Conservation (phyloP, 2,113 vertebrate species). For the Athene noctua region DNA sequence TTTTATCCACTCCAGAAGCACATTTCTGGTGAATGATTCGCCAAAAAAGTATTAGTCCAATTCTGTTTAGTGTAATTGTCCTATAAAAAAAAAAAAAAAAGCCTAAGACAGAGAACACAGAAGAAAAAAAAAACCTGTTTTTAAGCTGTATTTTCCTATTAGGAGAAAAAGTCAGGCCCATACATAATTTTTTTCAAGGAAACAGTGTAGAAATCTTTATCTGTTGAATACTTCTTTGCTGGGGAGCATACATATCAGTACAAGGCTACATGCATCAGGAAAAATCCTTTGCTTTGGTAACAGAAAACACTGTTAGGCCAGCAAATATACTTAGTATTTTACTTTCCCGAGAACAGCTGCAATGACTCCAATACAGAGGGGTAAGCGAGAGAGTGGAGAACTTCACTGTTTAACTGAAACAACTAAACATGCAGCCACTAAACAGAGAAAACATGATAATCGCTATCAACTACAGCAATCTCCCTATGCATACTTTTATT, state of each 20-base stretch:
- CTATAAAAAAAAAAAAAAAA: not conserved
- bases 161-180: not conserved
- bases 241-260: not conserved
- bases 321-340: not conserved
- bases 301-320: not conserved
- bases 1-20: not conserved
- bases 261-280: not conserved
- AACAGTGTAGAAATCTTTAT: not conserved
- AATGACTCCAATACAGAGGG: not conserved
- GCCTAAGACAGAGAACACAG: not conserved
- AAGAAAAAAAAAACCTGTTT: not conserved
- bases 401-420: not conserved
- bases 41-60: not conserved
- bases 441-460: not conserved
- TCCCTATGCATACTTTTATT: not conserved
- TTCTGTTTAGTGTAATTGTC: not conserved
- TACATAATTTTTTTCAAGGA: not conserved
- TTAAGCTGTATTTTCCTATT: not conserved
- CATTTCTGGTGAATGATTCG: not conserved
- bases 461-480: not conserved
- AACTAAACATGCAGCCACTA: not conserved
- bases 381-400: not conserved
- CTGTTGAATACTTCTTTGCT: not conserved
- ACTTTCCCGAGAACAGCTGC: not conserved
- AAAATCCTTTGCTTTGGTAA: slow-evolving; percentile 14